Percentiles rank a stretch among this genome's conserved stretches.
phyloP scores from a whole-genome alignment of 2,888 invertebrate genomes.

The Leptopterna dolabrata region DNA sequence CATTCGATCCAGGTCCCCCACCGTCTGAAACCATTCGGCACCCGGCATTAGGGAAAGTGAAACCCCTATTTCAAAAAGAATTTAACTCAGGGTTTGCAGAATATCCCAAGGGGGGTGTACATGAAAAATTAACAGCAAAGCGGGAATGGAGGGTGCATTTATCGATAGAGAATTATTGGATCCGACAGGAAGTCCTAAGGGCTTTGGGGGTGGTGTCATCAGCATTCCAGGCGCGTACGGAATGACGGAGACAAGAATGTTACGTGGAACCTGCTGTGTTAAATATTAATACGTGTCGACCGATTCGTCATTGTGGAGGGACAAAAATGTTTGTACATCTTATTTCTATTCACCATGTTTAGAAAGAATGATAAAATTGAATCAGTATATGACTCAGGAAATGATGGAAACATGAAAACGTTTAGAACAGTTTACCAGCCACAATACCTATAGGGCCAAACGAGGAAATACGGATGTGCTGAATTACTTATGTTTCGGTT shows the following conservation, averaged over 20 bases:
- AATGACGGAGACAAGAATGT: constrained; percentile 22
- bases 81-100: neutral
- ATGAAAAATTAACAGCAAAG: constrained; percentile 9
- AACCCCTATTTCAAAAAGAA: neutral
- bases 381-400: no score
- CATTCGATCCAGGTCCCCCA: neutral
- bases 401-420: no score
- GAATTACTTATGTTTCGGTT: no score
- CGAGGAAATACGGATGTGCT: no score
- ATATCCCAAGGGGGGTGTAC: neutral
- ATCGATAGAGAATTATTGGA: neutral
- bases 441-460: no score
- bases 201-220: neutral
- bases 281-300: constrained; percentile 20
- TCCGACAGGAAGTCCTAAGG: neutral
- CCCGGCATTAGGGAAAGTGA: neutral
- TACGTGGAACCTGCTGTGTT: constrained; percentile 8
- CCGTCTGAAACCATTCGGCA: neutral
- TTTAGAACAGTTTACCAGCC: no score
- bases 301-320: neutral
- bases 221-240: constrained; percentile 20
- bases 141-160: constrained; percentile 1
- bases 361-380: neutral
- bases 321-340: neutral
- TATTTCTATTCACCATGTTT: neutral